A percentile compares a stretch with the other conserved stretches of the same genome.
phyloP scores from a whole-genome alignment of 2,113 vertebrate species.

The Microcebus griseorufus region DNA sequence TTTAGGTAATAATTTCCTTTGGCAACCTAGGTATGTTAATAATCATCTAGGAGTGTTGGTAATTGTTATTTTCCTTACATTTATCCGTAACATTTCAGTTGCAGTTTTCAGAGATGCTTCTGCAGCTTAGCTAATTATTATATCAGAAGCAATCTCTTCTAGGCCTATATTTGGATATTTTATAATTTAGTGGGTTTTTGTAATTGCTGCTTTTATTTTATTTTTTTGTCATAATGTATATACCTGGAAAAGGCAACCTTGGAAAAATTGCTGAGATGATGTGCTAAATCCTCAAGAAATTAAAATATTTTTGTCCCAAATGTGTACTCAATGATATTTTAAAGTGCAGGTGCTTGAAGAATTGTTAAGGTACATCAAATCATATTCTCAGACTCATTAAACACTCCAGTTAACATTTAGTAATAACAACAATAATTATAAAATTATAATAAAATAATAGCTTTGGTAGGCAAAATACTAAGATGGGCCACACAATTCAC shows the following conservation, averaged over 20 bases:
- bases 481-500: neutral
- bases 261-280: neutral
- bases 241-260: neutral
- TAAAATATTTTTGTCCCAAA: neutral
- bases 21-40: neutral
- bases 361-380: neutral
- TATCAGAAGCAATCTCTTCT: neutral
- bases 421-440: neutral
- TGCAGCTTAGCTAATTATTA: neutral
- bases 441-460: neutral
- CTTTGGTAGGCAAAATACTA: neutral
- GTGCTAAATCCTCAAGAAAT: neutral
- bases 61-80: neutral
- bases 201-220: neutral
- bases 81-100: neutral
- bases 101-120: neutral
- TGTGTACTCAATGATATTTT: neutral
- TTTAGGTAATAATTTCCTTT: neutral
- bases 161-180: neutral
- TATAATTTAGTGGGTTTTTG: neutral
- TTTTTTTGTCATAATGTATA: neutral
- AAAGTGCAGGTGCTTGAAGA: neutral
- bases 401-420: neutral
- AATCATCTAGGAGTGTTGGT: neutral
- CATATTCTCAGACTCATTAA: neutral